Evolutionary conservation across 2,113 vertebrate species (phyloP).

Genomic region (Scortum barcoo): DNA sequence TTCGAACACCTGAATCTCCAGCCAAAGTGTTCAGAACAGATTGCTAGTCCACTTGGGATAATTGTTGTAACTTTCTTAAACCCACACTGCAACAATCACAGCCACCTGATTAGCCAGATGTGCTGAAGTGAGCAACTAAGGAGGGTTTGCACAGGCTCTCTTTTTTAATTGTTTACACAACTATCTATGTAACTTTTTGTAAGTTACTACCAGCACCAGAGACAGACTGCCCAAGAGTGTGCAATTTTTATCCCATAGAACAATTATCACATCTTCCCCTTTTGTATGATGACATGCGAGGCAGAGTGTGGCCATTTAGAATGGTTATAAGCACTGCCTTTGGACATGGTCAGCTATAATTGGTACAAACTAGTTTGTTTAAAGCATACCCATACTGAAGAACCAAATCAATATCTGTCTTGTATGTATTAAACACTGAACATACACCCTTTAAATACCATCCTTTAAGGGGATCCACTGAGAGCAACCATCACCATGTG

Average conservation of each 20-base stretch:
- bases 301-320: neutral
- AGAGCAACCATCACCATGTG: neutral
- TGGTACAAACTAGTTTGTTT: neutral
- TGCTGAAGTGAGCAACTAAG: too few species aligned
- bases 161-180: neutral
- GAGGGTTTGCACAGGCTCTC: neutral
- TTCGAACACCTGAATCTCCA: too few species aligned
- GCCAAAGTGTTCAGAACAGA: too few species aligned
- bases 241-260: neutral
- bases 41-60: too few species aligned
- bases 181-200: neutral
- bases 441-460: neutral
- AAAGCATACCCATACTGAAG: neutral
- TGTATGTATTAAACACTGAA: neutral
- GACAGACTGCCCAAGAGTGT: neutral
- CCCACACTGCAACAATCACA: too few species aligned
- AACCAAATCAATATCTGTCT: neutral
- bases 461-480: conserved; percentile 6
- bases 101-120: too few species aligned
- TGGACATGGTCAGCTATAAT: neutral
- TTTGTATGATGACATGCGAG: neutral
- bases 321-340: neutral
- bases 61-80: too few species aligned
- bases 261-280: neutral
- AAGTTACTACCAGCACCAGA: neutral